Evolutionary conservation across 2,113 vertebrate genomes (phyloP).

Genomic region (Datnioides undecimradiatus): DNA sequence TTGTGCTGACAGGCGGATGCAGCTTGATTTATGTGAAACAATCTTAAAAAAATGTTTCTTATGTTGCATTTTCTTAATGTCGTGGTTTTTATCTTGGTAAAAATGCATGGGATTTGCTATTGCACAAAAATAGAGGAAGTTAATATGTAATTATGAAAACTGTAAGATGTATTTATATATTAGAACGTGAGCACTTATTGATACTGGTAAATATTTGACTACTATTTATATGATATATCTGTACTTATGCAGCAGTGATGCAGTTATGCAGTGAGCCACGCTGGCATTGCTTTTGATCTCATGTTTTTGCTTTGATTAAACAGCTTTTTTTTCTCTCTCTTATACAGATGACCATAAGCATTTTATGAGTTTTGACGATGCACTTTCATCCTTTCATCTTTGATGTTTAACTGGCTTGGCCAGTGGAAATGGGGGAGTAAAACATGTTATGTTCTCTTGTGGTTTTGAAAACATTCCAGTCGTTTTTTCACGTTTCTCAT

Average conservation of each 20-base stretch:
- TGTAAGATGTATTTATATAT: slow-evolving; percentile 99
- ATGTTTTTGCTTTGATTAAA: slow-evolving; percentile 64
- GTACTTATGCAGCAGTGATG: slow-evolving; percentile 82
- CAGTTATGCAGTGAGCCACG: slow-evolving; percentile 79
- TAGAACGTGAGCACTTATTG: slow-evolving; percentile 89
- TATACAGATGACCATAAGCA: slow-evolving; percentile 67
- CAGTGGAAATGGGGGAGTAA: slow-evolving; percentile 41
- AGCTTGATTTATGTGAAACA: slow-evolving; percentile 94
- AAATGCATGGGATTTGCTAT: slow-evolving; percentile 96
- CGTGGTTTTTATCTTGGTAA: slow-evolving; percentile 95
- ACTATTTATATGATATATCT: slow-evolving; percentile 84
- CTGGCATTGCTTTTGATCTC: slow-evolving; percentile 74
- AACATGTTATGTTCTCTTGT: slow-evolving; percentile 59
- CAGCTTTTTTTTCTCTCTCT: slow-evolving; percentile 43
- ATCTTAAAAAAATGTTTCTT: slow-evolving; percentile 91
- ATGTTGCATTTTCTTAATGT: slow-evolving; percentile 97
- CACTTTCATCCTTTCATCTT: slow-evolving; percentile 75
- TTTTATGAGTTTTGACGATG: slow-evolving; percentile 71
- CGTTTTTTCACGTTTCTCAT: slow-evolving; percentile 58
- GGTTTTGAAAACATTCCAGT: slow-evolving; percentile 80
- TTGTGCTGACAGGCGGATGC: slow-evolving; percentile 89
- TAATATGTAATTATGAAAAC: slow-evolving; percentile 89
- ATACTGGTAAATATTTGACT: slow-evolving; percentile 84
- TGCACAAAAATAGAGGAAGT: slow-evolving; percentile 92
- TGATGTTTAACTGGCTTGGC: slow-evolving; percentile 53